A percentile compares a stretch with the other conserved stretches of the same genome.
Conservation (phyloP, 1,140 invertebrate genomes). For the Leptinotarsa undecemlineata region DNA sequence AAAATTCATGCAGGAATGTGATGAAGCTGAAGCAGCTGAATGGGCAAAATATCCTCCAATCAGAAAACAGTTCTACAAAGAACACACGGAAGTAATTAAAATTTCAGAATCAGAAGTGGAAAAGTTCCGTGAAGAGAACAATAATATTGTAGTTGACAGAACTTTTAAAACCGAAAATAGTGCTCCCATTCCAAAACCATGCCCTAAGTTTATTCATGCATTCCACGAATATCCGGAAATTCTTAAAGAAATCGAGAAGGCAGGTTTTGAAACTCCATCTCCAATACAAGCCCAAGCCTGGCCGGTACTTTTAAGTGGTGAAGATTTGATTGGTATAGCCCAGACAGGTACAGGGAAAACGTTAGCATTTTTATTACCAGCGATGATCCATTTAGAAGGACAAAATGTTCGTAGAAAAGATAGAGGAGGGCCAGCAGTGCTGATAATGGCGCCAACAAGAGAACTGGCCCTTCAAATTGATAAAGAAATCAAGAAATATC, state of each 20-base stretch:
- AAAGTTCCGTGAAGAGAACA: slow-evolving; percentile 65
- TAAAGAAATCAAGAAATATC: slow-evolving; percentile 84
- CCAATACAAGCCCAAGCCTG: slow-evolving; percentile 91
- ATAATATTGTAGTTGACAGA: slow-evolving; percentile 65
- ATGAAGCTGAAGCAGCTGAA: slow-evolving; percentile 59
- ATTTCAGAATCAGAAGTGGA: slow-evolving; percentile 67
- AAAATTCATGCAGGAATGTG: slow-evolving; percentile 41
- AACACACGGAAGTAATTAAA: slow-evolving; percentile 70
- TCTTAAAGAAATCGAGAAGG: slow-evolving; percentile 77
- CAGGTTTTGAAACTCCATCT: slow-evolving; percentile 81
- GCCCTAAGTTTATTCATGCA: slow-evolving; percentile 81
- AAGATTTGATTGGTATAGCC: slow-evolving; percentile 91
- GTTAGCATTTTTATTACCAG: slow-evolving; percentile 87
- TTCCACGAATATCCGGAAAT: slow-evolving; percentile 84
- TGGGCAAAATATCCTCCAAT: slow-evolving; percentile 69
- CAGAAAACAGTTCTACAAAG: slow-evolving; percentile 83
- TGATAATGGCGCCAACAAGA: slow-evolving; percentile 87
- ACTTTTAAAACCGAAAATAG: slow-evolving; percentile 56
- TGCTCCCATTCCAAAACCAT: slow-evolving; percentile 77
- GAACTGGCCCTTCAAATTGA: slow-evolving; percentile 92
- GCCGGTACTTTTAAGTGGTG: slow-evolving; percentile 83
- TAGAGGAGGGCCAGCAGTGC: slow-evolving; percentile 78
- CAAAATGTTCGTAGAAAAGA: slow-evolving; percentile 71
- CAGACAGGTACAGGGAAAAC: slow-evolving; percentile 93
- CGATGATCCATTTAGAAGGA: slow-evolving; percentile 61